These are phyloP conservation scores for Chrysocyon brachyurus DNA, from an alignment of 2,797 vertebrate species.

Conservation along the genomic window DNA sequence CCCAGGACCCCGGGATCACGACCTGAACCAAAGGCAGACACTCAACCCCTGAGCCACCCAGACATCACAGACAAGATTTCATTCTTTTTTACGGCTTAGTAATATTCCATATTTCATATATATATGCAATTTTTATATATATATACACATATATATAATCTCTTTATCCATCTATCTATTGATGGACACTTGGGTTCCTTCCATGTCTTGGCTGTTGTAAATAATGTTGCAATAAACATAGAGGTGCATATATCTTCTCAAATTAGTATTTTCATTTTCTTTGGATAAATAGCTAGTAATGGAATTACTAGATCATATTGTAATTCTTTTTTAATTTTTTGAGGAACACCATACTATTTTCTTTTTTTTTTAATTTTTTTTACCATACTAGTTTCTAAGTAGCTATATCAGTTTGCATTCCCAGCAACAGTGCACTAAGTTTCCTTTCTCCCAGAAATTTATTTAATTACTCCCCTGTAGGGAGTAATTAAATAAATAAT, in stretches of 20 bases:
- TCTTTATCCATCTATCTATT: not conserved
- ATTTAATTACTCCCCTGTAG: not conserved
- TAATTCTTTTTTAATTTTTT: not conserved
- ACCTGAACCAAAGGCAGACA: too few relatives aligned
- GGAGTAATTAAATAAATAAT: not conserved
- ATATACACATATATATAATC: not conserved
- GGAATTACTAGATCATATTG: not conserved
- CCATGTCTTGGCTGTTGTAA: not conserved
- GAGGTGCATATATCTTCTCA: not conserved
- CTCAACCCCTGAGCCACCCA: too few relatives aligned
- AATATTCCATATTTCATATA: not conserved
- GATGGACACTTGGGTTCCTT: not conserved
- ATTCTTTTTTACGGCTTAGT: not conserved
- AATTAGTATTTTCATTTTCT: not conserved
- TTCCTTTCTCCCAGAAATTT: not conserved
- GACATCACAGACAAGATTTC: not conserved
- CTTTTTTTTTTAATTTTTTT: too few relatives aligned
- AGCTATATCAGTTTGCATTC: not conserved
- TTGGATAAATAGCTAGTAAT: not conserved
- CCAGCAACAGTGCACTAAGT: not conserved
- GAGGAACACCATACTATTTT: not conserved
- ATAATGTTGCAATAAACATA: not conserved
- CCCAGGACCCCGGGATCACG: too few relatives aligned
- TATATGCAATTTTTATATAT: not conserved
- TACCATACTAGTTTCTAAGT: not conserved